A percentile compares a stretch with the other conserved stretches of the same genome.
These are phyloP conservation scores for Corvus moneduloides DNA, from an alignment of 2,113 vertebrate species.

Conservation along the genomic window DNA sequence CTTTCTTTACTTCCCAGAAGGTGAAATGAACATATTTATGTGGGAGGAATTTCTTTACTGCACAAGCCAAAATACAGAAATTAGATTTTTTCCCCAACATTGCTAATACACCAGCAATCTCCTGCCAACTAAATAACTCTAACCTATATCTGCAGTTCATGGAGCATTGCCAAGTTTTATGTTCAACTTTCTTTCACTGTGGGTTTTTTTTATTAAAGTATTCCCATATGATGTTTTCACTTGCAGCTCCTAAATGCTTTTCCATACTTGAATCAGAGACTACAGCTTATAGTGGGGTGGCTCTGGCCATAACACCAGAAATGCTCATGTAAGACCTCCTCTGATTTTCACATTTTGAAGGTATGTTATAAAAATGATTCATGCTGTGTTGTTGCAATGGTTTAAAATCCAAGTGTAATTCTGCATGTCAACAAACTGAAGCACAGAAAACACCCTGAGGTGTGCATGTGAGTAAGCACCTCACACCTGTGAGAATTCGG, in stretches of 20 bases:
- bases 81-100: not conserved
- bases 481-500: not conserved
- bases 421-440: not conserved
- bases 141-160: slow-evolving; percentile 41
- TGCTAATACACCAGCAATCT: slow-evolving; percentile 27
- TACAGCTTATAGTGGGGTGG: not conserved
- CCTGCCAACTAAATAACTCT: slow-evolving; percentile 57
- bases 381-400: not conserved
- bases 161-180: slow-evolving; percentile 24
- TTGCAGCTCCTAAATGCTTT: slow-evolving; percentile 55
- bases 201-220: slow-evolving; percentile 13
- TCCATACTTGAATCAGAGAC: slow-evolving; percentile 22
- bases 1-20: slow-evolving; percentile 62
- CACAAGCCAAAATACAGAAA: slow-evolving; percentile 62
- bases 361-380: not conserved
- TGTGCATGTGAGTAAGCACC: not conserved
- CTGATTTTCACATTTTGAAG: slow-evolving; percentile 37
- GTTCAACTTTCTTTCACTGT: slow-evolving; percentile 40
- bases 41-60: slow-evolving; percentile 52
- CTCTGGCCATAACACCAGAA: not conserved
- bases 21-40: slow-evolving; percentile 66
- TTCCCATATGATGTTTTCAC: slow-evolving; percentile 51
- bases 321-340: not conserved
- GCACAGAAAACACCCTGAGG: not conserved
- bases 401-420: not conserved